A percentile compares a stretch with the other conserved stretches of the same genome.
Conservation (phyloP, 2,888 invertebrate genomes). For the Stenchaetothrips biformis region DNA sequence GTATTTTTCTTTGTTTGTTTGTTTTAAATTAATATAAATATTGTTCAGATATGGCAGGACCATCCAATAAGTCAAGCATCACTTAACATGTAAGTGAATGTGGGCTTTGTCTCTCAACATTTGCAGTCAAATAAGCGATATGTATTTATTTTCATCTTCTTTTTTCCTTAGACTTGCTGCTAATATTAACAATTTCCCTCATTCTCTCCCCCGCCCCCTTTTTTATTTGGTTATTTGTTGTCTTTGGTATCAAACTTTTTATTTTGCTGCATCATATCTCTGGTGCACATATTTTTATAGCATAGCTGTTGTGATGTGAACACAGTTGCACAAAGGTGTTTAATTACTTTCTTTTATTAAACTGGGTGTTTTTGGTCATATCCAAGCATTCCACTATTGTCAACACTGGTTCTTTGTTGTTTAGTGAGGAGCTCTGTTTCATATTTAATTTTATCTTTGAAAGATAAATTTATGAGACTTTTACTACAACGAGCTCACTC, state of each 20-base stretch:
- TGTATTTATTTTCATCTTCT: not conserved
- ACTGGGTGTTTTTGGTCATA: not conserved
- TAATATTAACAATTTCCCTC: not conserved
- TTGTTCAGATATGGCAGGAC: not conserved
- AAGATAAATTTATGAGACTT: not conserved
- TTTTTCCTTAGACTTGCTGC: not conserved
- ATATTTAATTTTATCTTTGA: not conserved
- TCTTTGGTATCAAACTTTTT: not conserved
- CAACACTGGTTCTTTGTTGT: too few species aligned
- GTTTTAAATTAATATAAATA: not conserved
- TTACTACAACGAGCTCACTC: too few species aligned
- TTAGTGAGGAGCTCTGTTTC: too few species aligned
- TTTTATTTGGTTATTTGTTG: not conserved
- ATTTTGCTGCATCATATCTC: not conserved
- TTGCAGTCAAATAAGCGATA: not conserved
- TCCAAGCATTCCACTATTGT: not conserved
- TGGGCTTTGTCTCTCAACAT: not conserved
- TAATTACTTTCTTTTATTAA: not conserved
- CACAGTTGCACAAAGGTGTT: conserved; percentile 12
- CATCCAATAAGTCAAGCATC: not conserved
- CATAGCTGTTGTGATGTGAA: not conserved
- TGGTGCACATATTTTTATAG: conserved; percentile 1
- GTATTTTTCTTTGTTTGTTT: not conserved
- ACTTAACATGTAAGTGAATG: not conserved
- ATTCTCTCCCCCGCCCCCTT: not conserved